These are phyloP conservation scores for Monochamus alternatus DNA, from an alignment of 2,888 invertebrate genomes.

Conservation along the genomic window DNA sequence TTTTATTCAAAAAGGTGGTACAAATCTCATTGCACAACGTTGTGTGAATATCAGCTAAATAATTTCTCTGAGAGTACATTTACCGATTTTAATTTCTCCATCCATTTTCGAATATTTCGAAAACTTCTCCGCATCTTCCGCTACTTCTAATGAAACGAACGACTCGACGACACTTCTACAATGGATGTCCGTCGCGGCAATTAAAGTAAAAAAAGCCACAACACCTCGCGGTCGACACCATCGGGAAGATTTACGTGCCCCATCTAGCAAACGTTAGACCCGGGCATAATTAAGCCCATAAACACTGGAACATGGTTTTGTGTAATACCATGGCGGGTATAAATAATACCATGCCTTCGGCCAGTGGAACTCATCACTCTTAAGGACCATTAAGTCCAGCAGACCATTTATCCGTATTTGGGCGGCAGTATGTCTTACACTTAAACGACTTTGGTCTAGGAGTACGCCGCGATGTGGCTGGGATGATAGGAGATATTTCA, in stretches of 20 bases:
- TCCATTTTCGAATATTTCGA: too few relatives aligned
- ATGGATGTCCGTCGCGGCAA: constrained; percentile 5
- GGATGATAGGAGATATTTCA: neutral
- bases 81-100: too few relatives aligned
- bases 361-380: constrained; percentile 59
- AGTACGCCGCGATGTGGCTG: neutral
- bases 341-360: constrained; percentile 52
- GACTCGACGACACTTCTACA: too few relatives aligned
- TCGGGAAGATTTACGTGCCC: constrained; percentile 20
- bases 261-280: constrained; percentile 29
- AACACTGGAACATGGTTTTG: constrained; percentile 45
- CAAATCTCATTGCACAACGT: too few relatives aligned
- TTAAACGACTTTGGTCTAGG: constrained; percentile 36
- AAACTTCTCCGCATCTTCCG: too few relatives aligned
- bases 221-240: constrained; percentile 27
- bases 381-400: constrained; percentile 56
- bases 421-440: constrained; percentile 42
- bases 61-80: too few relatives aligned
- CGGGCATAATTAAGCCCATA: constrained; percentile 48
- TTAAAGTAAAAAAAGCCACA: constrained; percentile 24
- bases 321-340: constrained; percentile 50
- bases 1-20: too few relatives aligned
- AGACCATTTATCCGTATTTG: constrained; percentile 58
- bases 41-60: too few relatives aligned
- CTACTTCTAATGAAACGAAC: too few relatives aligned